A percentile compares a stretch with the other conserved stretches of the same genome.
Evolutionary conservation across 2,113 vertebrate genomes (phyloP).

Genomic region (Lanius ludovicianus): DNA sequence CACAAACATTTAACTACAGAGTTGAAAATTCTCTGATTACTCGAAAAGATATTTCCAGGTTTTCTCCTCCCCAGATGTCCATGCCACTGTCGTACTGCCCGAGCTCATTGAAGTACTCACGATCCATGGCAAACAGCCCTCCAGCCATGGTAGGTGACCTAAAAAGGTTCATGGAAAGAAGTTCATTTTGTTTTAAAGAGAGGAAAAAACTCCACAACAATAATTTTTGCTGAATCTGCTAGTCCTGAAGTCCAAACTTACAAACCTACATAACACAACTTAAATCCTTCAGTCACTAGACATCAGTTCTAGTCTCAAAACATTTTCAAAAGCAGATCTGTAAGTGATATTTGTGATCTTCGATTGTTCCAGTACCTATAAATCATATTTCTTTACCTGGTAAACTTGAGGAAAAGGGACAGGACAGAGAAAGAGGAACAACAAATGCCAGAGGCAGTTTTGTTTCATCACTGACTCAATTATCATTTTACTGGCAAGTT

Average conservation of each 20-base stretch:
- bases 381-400: not conserved
- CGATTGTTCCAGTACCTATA: not conserved
- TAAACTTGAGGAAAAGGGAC: not conserved
- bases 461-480: not conserved
- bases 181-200: not conserved
- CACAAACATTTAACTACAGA: not conserved
- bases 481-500: not conserved
- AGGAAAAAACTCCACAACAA: not conserved
- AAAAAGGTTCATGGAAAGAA: not conserved
- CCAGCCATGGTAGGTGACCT: slow-evolving; percentile 99
- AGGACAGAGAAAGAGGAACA: not conserved
- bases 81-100: slow-evolving; percentile 95
- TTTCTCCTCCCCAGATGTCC: slow-evolving; percentile 99
- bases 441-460: not conserved
- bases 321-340: not conserved
- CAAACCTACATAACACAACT: not conserved
- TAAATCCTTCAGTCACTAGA: not conserved
- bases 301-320: not conserved
- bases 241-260: not conserved
- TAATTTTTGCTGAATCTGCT: not conserved
- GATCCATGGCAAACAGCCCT: slow-evolving; percentile 94
- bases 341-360: not conserved
- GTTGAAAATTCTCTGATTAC: slow-evolving; percentile 66
- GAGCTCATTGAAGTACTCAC: slow-evolving; percentile 90
- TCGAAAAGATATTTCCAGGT: slow-evolving; percentile 96